Conservation (phyloP, 2,888 invertebrate species). For the Copidosoma aretas region DNA sequence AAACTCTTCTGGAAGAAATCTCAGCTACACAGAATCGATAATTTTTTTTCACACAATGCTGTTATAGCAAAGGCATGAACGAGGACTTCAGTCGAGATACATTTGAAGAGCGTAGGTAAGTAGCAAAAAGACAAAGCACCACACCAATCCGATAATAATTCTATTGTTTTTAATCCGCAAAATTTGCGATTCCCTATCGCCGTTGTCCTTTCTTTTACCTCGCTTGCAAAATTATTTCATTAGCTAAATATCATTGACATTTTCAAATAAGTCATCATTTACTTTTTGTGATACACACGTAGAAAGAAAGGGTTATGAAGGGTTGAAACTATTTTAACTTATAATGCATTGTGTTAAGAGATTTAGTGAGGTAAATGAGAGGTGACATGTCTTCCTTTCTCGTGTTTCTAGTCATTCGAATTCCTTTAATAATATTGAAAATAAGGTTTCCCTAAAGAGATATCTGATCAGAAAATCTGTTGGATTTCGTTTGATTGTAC, state of each 20-base stretch:
- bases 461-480: too few relatives aligned
- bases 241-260: constrained; percentile 21
- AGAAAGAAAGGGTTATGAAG: too few relatives aligned
- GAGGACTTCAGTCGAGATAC: constrained; percentile 89
- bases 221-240: constrained; percentile 35
- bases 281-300: neutral
- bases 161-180: constrained; percentile 34
- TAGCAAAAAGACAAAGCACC: constrained; percentile 49
- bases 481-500: too few relatives aligned
- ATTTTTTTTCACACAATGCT: constrained; percentile 58
- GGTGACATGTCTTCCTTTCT: constrained; percentile 22
- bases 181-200: constrained; percentile 26
- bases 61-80: constrained; percentile 72
- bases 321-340: too few relatives aligned
- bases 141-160: constrained; percentile 45
- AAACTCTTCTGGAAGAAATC: constrained; percentile 33
- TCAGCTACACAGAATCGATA: constrained; percentile 46
- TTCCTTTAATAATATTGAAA: constrained; percentile 24
- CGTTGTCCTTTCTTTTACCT: constrained; percentile 42
- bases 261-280: constrained; percentile 7
- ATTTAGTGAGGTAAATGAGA: constrained; percentile 34
- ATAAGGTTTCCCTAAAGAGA: too few relatives aligned
- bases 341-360: too few relatives aligned
- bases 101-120: constrained; percentile 84
- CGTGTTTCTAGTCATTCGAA: constrained; percentile 26